Conservation (phyloP, 2,113 vertebrate genomes). For the Macrotis lagotis region DNA sequence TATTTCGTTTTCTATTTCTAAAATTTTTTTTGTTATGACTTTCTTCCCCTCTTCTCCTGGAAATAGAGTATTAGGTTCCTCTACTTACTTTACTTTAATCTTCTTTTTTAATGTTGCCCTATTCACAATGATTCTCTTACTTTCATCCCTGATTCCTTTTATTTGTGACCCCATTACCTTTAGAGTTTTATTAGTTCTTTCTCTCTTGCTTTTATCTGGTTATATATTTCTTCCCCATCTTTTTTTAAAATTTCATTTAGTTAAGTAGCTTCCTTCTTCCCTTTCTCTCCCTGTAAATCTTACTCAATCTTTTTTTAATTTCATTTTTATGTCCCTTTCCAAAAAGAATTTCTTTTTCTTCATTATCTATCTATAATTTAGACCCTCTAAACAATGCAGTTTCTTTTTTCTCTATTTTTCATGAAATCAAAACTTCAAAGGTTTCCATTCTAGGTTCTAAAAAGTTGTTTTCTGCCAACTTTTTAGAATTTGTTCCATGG, state of each 20-base stretch:
- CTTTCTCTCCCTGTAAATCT: background rate
- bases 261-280: background rate
- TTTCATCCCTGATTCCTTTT: background rate
- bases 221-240: background rate
- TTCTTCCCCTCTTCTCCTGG: background rate
- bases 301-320: background rate
- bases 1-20: background rate
- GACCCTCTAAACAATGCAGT: no score
- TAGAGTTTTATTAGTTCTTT: background rate
- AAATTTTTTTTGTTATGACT: background rate
- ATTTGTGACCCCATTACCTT: background rate
- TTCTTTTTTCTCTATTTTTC: background rate
- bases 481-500: background rate
- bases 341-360: background rate
- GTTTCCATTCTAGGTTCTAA: background rate
- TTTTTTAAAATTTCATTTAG: no score
- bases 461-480: background rate
- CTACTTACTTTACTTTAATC: background rate
- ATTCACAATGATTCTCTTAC: background rate
- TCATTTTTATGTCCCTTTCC: background rate
- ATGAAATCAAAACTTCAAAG: background rate
- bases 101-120: background rate
- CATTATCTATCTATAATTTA: background rate
- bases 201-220: background rate
- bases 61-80: no score